Evolutionary conservation across 2,797 vertebrate genomes (phyloP), one percentile per base, ranked within the genome.

Genomic region (Leptoclinus maculatus): DNA sequence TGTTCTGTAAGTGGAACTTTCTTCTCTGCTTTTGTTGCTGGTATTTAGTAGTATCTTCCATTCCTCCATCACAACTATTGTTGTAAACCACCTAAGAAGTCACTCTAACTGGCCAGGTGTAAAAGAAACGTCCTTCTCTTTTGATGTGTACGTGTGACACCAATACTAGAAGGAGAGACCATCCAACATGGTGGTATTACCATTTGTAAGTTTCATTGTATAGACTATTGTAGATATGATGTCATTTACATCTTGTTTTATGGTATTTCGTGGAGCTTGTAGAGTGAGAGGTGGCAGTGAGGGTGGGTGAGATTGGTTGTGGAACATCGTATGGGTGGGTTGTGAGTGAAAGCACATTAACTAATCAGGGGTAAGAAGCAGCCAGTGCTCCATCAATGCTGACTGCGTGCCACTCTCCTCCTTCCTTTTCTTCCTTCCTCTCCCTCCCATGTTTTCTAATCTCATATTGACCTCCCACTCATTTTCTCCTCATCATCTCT

Each of bases 381-480:
- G 56, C 21, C 57, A 41, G 2, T 64, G 17, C 38, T 58, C 41
- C 21, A n/a, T 66, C 16, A 38, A 12, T 71, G 36, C 17, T 38
- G 21, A 70, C 54, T 47, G n/a, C 21, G 23, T 19, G 21, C 59
- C 10, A 45, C 60, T 32, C 32, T 65, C 60, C 43, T 16, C 12
- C 43, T 41, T 32, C 39, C 16, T 21, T 10, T 57, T 13, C 64
- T 56, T 53, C 25, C 25, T 63, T 70, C 58, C 54, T 57, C 32
- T 60, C 45, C 71, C 32, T 69, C 70, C 41, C 43, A 65, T 49
- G 8, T 47, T 54, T 62, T 57, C 9, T 57, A 71, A 74, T 78
- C 21, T 66, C 57, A 66, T 69, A 45, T 41, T 56, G 54, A 38
- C 41, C 49, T 66, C 39, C 8, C 32, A 39, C 64, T 53, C 25